Percentiles rank a stretch among this genome's conserved stretches.
Conservation (phyloP, 2,888 invertebrate species). For the Eristalis arbustorum region DNA sequence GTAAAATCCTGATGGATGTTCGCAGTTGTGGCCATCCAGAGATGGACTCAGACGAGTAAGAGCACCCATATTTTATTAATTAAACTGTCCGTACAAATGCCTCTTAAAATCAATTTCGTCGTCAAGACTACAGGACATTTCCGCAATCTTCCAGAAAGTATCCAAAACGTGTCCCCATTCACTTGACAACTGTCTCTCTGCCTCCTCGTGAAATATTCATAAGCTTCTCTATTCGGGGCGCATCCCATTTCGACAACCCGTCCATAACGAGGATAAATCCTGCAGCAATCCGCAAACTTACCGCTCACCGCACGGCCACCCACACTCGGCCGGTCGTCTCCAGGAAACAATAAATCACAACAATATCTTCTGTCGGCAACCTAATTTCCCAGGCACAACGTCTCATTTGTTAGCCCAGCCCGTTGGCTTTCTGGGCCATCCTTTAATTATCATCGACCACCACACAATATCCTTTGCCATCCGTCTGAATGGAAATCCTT, state of each 20-base stretch:
- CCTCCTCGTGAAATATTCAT: not conserved
- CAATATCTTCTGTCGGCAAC: constrained; percentile 34
- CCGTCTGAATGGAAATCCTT: constrained; percentile 61
- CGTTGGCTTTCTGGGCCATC: constrained; percentile 44
- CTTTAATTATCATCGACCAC: constrained; percentile 63
- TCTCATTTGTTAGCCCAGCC: constrained; percentile 3
- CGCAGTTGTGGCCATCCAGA: not conserved
- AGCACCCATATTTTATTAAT: not conserved
- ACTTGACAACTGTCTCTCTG: not conserved
- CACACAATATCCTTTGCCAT: constrained; percentile 53
- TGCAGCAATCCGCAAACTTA: not conserved
- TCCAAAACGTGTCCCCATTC: not conserved
- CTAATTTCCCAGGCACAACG: constrained; percentile 7
- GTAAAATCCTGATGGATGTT: not conserved
- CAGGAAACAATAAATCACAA: constrained; percentile 18
- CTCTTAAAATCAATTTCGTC: not conserved
- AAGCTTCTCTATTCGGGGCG: not conserved
- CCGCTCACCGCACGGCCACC: not conserved
- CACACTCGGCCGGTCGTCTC: not conserved
- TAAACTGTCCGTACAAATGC: not conserved
- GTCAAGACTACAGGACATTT: not conserved
- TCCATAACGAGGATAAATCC: constrained; percentile 11
- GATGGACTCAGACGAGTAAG: not conserved
- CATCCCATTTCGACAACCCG: constrained; percentile 13
- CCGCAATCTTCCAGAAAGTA: not conserved